phyloP scores from a whole-genome alignment of 2,888 invertebrate species.

The Cyrtodaria siliqua region DNA sequence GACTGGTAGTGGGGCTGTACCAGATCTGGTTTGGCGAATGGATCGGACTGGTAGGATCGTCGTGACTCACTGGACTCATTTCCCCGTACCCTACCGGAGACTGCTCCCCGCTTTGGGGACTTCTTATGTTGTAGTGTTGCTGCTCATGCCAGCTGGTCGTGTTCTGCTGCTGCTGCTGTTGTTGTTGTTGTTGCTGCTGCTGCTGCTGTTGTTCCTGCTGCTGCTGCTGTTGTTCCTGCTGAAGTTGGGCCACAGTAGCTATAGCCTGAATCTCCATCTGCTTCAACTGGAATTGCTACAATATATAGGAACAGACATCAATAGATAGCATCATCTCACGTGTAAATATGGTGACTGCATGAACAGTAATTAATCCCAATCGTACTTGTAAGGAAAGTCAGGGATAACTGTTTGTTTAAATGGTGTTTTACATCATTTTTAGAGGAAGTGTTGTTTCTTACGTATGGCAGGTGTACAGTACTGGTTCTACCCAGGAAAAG shows the following conservation, averaged over 20 bases:
- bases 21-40: constrained; percentile 43
- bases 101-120: constrained; percentile 48
- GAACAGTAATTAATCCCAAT: no score
- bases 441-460: no score
- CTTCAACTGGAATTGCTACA: constrained; percentile 79
- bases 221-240: constrained; percentile 49
- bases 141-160: constrained; percentile 8
- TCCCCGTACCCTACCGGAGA: constrained; percentile 38
- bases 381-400: no score
- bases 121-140: constrained; percentile 31
- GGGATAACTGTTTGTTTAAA: no score
- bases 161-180: constrained; percentile 47
- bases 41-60: constrained; percentile 40
- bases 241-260: constrained; percentile 43
- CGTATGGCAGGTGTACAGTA: no score
- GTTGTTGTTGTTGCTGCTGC: constrained; percentile 41
- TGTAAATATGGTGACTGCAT: no score
- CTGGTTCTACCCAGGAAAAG: no score
- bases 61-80: constrained; percentile 34
- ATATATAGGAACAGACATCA: no score
- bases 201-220: constrained; percentile 65
- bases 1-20: constrained; percentile 46
- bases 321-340: no score
- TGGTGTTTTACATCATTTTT: no score
- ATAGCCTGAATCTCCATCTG: constrained; percentile 46